These are phyloP conservation scores for Cosmorhoe ocellata DNA, from an alignment of 2,888 invertebrate species.

Conservation along the genomic window DNA sequence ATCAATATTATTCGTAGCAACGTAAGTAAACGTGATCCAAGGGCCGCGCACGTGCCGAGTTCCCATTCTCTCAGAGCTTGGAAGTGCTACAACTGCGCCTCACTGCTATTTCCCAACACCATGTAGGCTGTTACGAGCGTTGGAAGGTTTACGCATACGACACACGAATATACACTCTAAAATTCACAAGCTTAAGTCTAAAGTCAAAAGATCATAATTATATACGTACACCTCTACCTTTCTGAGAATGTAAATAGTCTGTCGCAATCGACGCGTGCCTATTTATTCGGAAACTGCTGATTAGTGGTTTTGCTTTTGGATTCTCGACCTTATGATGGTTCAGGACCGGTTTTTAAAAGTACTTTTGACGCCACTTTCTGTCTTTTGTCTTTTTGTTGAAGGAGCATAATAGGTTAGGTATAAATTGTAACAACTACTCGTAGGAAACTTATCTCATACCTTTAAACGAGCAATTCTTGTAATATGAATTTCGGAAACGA, in stretches of 20 bases:
- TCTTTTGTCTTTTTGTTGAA: no score
- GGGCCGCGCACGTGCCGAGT: conserved; percentile 24
- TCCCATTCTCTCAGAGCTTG: conserved; percentile 24
- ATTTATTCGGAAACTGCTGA: conserved; percentile 27
- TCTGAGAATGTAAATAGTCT: conserved; percentile 58
- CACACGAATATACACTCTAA: conserved; percentile 42
- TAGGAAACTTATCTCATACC: no score
- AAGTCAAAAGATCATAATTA: conserved; percentile 24
- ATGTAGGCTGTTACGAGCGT: conserved; percentile 65
- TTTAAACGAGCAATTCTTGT: no score
- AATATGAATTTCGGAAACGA: no score
- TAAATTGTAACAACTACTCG: no score
- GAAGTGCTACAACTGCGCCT: conserved; percentile 19
- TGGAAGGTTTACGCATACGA: conserved; percentile 41
- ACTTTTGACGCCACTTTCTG: neutral
- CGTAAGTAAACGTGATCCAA: no score
- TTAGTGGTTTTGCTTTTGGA: conserved; percentile 28
- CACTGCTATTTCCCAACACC: conserved; percentile 63
- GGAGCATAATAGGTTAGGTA: no score
- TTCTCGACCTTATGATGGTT: conserved; percentile 40
- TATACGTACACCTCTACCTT: conserved; percentile 54
- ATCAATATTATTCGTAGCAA: no score
- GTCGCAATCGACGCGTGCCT: conserved; percentile 76
- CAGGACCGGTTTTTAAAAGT: neutral
- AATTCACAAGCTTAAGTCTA: conserved; percentile 22